Base-by-base conservation (phyloP, 2,888 invertebrate genomes). In the Netelia melanura region DNA sequence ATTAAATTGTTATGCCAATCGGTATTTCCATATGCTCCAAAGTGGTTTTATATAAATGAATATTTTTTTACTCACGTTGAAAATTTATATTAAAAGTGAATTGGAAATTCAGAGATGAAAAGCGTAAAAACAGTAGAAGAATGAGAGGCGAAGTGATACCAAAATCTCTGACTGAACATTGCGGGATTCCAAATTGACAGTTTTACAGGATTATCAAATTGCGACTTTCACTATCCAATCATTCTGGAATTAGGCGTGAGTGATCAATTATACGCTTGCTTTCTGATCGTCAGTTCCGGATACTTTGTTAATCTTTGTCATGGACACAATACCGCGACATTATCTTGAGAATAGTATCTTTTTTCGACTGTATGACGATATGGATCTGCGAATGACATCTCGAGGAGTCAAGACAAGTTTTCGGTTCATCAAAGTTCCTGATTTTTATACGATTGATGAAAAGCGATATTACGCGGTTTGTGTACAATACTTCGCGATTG, bases 401-500 rank as follows among this genome's bases (percentile, higher is more conserved):
- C 82, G 86, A n/a, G 89, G 89, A 5, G 61, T 83, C 14, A 89
- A 85, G 76, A 88, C 88, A 2, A 72, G 86, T 21, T 86, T 90
- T 0, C 86, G 77, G 17, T 90, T 90, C 25, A 75, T 67, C 5
- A 88, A 87, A 79, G 54, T 87, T 54, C 90, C 90, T 0, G 86
- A 89, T 56, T 88, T 89, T 78, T 90, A 90, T 56, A 83, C 74
- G 8, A 86, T 90, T 48, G 86, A 90, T 10, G 86, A 86, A 6
- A 83, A 87, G 74, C 85, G 87, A 76, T 90, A 85, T 71, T 90
- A 85, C n/a, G 90, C 88, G 65, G 90, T 90, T 74, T 75, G 86
- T 68, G 17, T 56, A 30, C 6, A 38, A 38, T 8, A 38, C 38
- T 38, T 8, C 8, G 38, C 38, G 38, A 38, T 38, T 30, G 5